A percentile compares a stretch with the other conserved stretches of the same genome.
phyloP scores from a whole-genome alignment of 2,888 invertebrate genomes.

The Metellina segmentata region DNA sequence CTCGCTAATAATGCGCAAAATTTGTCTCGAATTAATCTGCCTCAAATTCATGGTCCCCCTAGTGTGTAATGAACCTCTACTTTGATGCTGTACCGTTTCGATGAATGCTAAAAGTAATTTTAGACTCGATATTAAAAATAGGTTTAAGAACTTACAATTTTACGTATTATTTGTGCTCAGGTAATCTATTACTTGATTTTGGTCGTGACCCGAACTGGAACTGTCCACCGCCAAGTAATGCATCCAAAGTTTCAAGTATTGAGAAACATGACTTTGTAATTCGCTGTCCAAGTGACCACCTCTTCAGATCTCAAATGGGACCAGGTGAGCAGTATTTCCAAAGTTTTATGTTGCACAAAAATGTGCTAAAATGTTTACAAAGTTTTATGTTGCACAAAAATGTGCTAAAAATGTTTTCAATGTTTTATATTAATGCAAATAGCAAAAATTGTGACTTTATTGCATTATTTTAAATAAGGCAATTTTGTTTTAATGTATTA shows the following conservation, averaged over 20 bases:
- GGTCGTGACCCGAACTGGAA: constrained; percentile 94
- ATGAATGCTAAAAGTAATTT: too few species aligned
- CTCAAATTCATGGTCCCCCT: too few species aligned
- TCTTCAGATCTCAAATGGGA: constrained; percentile 65
- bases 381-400: background rate
- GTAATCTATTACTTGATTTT: constrained; percentile 87
- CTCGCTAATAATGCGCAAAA: too few species aligned
- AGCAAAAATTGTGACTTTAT: background rate
- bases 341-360: background rate
- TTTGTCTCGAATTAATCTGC: too few species aligned
- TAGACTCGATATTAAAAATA: too few species aligned
- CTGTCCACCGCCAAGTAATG: constrained; percentile 88
- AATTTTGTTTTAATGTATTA: background rate
- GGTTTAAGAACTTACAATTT: background rate
- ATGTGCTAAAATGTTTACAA: background rate
- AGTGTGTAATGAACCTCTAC: too few species aligned
- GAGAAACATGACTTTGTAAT: constrained; percentile 8
- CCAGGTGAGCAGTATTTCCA: background rate
- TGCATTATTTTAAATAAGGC: background rate
- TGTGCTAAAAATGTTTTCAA: background rate
- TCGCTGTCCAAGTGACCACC: constrained; percentile 55
- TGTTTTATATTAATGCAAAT: background rate
- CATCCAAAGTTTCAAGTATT: background rate
- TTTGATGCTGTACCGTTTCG: too few species aligned
- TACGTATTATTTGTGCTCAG: constrained; percentile 48